phyloP scores from a whole-genome alignment of 2,888 invertebrate genomes.

The Alsophila aescularia region DNA sequence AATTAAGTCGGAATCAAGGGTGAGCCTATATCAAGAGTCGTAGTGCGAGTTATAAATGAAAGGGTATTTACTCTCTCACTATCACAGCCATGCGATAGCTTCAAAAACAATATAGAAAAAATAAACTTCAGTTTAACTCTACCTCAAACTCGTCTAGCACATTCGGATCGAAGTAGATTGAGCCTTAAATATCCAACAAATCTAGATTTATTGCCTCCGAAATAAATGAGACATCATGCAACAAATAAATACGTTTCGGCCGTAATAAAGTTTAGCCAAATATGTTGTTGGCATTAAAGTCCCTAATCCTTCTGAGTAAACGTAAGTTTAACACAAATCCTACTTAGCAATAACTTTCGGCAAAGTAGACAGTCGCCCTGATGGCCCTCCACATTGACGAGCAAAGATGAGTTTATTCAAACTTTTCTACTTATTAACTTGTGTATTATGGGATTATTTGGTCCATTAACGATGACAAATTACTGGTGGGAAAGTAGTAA shows the following conservation, averaged over 20 bases:
- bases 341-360: constrained; percentile 79
- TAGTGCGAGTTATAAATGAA: constrained; percentile 82
- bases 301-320: constrained; percentile 73
- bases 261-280: constrained; percentile 49
- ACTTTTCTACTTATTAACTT: constrained; percentile 81
- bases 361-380: constrained; percentile 78
- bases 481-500: constrained; percentile 55
- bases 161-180: constrained; percentile 27
- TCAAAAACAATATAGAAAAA: constrained; percentile 24
- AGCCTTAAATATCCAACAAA: constrained; percentile 26
- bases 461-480: constrained; percentile 57
- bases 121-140: constrained; percentile 5
- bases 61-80: constrained; percentile 76
- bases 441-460: constrained; percentile 74
- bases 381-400: constrained; percentile 77
- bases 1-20: constrained; percentile 83
- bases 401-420: constrained; percentile 76
- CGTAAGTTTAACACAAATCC: constrained; percentile 78
- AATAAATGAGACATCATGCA: constrained; percentile 25
- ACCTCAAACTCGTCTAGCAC: constrained; percentile 15
- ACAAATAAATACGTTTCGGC: constrained; percentile 31
- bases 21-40: constrained; percentile 81
- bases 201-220: constrained; percentile 32
- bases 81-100: constrained; percentile 58
- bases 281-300: constrained; percentile 71